Evolutionary conservation across 1,140 invertebrate species (phyloP), one percentile per base, ranked within the genome.

Genomic region (Macrobrachium nipponense): DNA sequence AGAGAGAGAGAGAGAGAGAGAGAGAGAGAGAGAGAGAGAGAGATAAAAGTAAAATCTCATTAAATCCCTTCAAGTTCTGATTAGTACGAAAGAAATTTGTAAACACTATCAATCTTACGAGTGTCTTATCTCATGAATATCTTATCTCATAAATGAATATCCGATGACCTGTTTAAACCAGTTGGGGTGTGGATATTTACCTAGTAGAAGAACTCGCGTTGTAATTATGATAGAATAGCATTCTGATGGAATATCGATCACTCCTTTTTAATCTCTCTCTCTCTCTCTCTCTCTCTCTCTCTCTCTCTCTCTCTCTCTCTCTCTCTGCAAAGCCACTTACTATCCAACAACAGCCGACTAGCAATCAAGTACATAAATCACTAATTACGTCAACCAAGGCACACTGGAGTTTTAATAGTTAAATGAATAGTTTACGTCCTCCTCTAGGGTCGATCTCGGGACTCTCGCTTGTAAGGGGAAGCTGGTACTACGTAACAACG

Each of bases 381-480:
- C 6, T 23, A 11, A 23, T 20, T 43, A 17, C 17, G 10, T 43
- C 6, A 6, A 20, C 20, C 5, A 14, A 23, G 12, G 20, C 27
- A 72, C 68, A 72, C n/a, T 36, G 43, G 43, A 72, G n/a, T 23
- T 43, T 72, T 43, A 72, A 72, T 15, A 72, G 14, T 72, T 43
- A 36, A 36, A 72, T 14, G 68, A 43, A 43, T 36, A 36, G 14
- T 36, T 72, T 23, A n/a, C 12, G 43, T 36, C 68, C 68, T 36
- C 68, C 23, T 36, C 15, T 43, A 20, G 20, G 20, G 5, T 15
- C 23, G 68, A 15, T n/a, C 17, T 5, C 15, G 5, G 17, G 68
- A 72, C 5, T 15, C 27, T 23, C 23, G 23, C 14, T 1, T 36
- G 68, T 23, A 72, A 43, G 68, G 43, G 17, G 68, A n/a, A 43